phyloP scores from a whole-genome alignment of 2,113 vertebrate genomes.

The Prionailurus viverrinus region DNA sequence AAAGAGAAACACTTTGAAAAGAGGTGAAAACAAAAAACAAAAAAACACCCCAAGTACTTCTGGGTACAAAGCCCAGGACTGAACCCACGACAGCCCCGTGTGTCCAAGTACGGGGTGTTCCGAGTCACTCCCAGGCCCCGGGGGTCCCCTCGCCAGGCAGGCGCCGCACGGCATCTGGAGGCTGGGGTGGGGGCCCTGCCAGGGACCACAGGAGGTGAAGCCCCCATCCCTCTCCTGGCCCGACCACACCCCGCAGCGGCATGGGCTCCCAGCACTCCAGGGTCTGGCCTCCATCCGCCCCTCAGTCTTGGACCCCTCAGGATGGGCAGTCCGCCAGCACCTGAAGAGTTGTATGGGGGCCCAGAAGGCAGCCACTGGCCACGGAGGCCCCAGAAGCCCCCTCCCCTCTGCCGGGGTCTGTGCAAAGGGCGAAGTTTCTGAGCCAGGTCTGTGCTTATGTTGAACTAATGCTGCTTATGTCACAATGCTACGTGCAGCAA shows the following conservation, averaged over 20 bases:
- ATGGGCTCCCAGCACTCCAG: neutral
- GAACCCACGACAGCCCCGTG: neutral
- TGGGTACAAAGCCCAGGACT: neutral
- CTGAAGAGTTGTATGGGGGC: neutral
- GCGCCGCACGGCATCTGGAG: fast-evolving
- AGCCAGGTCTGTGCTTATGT: fast-evolving
- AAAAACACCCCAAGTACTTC: neutral
- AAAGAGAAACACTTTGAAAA: too few relatives aligned
- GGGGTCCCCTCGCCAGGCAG: neutral
- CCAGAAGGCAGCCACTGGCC: neutral
- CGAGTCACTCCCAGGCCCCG: neutral
- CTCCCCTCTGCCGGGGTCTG: neutral
- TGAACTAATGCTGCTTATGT: fast-evolving
- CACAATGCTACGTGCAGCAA: fast-evolving
- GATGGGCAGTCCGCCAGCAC: fast-evolving
- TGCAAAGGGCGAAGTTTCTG: neutral
- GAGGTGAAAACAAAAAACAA: too few relatives aligned
- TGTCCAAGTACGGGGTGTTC: neutral
- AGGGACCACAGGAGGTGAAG: neutral
- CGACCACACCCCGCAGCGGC: fast-evolving
- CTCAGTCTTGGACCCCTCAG: neutral
- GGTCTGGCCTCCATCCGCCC: neutral
- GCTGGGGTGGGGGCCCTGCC: neutral
- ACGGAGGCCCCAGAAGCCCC: fast-evolving
- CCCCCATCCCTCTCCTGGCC: fast-evolving